These are phyloP conservation scores for Tautogolabrus adspersus DNA, from an alignment of 2,113 vertebrate genomes.

Conservation along the genomic window DNA sequence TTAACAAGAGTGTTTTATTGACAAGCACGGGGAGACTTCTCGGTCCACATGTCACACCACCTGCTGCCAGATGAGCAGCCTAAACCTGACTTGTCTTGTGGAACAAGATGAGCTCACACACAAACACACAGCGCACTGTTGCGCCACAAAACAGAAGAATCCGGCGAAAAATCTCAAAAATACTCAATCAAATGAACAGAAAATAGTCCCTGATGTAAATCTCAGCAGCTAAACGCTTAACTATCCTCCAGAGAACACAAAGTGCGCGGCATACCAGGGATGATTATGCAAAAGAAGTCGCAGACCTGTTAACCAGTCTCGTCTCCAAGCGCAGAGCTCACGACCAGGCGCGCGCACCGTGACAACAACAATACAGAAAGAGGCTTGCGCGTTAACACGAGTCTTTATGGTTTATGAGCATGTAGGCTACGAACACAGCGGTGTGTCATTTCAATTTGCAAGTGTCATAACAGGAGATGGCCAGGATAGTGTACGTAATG, in stretches of 20 bases:
- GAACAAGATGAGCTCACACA: slow-evolving; percentile 29
- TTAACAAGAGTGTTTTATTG: slow-evolving; percentile 2
- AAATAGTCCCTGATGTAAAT: neutral
- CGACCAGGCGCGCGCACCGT: slow-evolving; percentile 5
- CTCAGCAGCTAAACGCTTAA: neutral
- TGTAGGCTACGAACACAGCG: slow-evolving; percentile 1
- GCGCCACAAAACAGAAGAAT: slow-evolving; percentile 31
- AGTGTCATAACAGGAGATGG: slow-evolving; percentile 19
- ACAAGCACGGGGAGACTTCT: slow-evolving; percentile 32
- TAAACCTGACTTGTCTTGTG: slow-evolving; percentile 9
- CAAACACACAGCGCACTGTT: slow-evolving; percentile 25
- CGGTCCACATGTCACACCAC: slow-evolving; percentile 59
- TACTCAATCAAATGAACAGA: neutral
- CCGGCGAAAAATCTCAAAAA: neutral
- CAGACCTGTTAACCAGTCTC: slow-evolving; percentile 65
- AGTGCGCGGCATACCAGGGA: slow-evolving; percentile 1
- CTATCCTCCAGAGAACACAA: slow-evolving; percentile 16
- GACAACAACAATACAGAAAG: slow-evolving; percentile 32
- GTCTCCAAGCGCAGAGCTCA: slow-evolving; percentile 18
- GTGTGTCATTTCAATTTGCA: slow-evolving; percentile 7
- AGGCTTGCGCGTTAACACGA: slow-evolving; percentile 51
- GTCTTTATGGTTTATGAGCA: slow-evolving; percentile 29
- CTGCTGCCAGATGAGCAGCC: slow-evolving; percentile 58
- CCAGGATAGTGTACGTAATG: slow-evolving; percentile 32
- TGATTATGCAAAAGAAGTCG: slow-evolving; percentile 31